These are phyloP conservation scores for Clistopyga incitator DNA, from an alignment of 2,888 invertebrate genomes.

Conservation along the genomic window DNA sequence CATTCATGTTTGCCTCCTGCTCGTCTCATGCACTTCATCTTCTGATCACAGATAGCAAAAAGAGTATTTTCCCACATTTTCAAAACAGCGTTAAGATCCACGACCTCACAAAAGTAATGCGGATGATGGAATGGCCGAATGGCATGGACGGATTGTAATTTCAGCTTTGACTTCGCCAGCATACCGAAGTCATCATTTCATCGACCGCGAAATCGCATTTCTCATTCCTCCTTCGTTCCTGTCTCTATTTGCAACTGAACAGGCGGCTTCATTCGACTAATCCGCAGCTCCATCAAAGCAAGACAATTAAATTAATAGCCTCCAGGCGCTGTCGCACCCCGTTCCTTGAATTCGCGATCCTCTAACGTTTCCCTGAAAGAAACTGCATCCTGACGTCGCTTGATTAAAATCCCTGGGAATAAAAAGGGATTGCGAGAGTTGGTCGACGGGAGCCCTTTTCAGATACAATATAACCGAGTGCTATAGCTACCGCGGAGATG, in stretches of 20 bases:
- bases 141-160: background rate
- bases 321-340: constrained; percentile 12
- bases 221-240: constrained; percentile 2
- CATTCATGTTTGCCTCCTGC: too few relatives aligned
- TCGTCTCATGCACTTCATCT: background rate
- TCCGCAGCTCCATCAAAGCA: constrained; percentile 54
- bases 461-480: background rate
- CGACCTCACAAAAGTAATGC: background rate
- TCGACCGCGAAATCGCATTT: background rate
- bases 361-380: constrained; percentile 7
- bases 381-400: constrained; percentile 43
- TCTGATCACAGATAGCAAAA: background rate
- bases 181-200: background rate
- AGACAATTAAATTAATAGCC: constrained; percentile 64
- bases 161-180: background rate
- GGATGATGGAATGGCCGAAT: background rate
- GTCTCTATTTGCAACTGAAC: constrained; percentile 12
- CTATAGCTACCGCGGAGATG: background rate
- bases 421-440: constrained; percentile 51
- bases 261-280: constrained; percentile 56
- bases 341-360: background rate
- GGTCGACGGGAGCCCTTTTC: constrained; percentile 15
- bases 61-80: background rate
- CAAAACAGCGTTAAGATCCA: background rate
- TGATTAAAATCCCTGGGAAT: constrained; percentile 57